Evolutionary conservation across 2,797 vertebrate genomes (phyloP), one percentile per base, ranked within the genome.

Genomic region (Sebastes vulpes): DNA sequence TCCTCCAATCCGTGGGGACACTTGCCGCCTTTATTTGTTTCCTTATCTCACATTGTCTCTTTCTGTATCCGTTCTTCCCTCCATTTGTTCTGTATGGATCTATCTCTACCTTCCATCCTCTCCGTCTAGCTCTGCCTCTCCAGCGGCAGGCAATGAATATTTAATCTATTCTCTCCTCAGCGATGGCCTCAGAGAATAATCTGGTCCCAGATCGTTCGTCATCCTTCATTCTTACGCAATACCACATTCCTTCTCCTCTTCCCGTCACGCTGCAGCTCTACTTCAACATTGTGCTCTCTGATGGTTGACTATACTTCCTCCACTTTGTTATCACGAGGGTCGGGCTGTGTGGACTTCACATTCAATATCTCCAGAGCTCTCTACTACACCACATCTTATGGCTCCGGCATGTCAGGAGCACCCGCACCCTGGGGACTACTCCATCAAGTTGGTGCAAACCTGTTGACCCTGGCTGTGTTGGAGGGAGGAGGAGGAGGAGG

Each of bases 141-240:
- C 76, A 81, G 87, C 68, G 64, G 88, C 85, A 64, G 25, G 28
- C 80, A 18, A 91, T 93, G 86, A 92, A 94, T 94, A 91, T 93
- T 95, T 92, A 75, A 93, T 92, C 81, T 79, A 52, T 93, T 83
- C 89, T 85, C 82, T 89, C 70, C 31, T 90, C 77, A 48, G 50
- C 50, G 86, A 91, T 77, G 91, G 88, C 91, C 82, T 89, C 77
- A 71, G 88, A 91, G 91, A 92, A 90, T 93, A 80, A 93, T 93
- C 82, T 86, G 60, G 77, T 87, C 83, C 81, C 75, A 1, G 68
- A 84, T 92, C 84, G 42, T 89, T 89, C 71, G 64, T 93, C 91
- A 92, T 87, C 83, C 86, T 59, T 90, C 79, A 46, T 81, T 89
- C 84, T 93, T 90, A 90, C 35, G 65, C 81, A 90, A 87, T 61